Evolutionary conservation across 2,113 vertebrate species (phyloP).

Genomic region (Apus apus): DNA sequence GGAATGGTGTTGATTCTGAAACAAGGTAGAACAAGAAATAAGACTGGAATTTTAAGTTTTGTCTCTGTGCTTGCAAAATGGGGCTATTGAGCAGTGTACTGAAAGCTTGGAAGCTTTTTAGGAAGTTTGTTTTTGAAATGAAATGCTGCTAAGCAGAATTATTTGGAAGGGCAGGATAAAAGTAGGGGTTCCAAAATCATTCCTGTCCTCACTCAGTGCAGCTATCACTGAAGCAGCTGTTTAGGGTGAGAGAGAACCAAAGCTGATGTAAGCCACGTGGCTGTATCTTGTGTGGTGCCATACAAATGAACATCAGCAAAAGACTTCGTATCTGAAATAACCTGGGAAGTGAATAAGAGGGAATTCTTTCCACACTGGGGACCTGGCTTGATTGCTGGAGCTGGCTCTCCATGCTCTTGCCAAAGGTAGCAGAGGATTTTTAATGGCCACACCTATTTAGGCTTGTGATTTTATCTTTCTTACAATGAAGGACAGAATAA

Average conservation of each 20-base stretch:
- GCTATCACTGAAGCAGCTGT: background rate
- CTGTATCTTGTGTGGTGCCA: accelerated
- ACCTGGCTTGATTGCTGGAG: slow-evolving; percentile 12
- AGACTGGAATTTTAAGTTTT: background rate
- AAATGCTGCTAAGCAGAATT: background rate
- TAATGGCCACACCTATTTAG: background rate
- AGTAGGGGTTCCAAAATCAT: background rate
- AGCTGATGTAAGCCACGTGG: background rate
- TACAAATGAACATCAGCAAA: background rate
- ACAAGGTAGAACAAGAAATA: background rate
- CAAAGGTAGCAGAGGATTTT: slow-evolving; percentile 34
- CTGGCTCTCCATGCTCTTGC: background rate
- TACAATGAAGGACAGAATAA: background rate
- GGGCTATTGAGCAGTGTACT: background rate
- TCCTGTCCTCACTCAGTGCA: background rate
- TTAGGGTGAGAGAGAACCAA: background rate
- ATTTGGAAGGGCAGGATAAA: background rate
- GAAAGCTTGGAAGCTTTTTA: background rate
- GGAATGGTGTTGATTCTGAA: background rate
- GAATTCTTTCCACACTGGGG: background rate
- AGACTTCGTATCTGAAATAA: background rate
- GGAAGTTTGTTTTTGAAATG: background rate
- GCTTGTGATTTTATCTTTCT: slow-evolving; percentile 10
- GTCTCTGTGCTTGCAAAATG: background rate
- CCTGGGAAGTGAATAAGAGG: background rate